Base-by-base conservation (phyloP, 2,113 vertebrate species). In the Dissostichus mawsoni region DNA sequence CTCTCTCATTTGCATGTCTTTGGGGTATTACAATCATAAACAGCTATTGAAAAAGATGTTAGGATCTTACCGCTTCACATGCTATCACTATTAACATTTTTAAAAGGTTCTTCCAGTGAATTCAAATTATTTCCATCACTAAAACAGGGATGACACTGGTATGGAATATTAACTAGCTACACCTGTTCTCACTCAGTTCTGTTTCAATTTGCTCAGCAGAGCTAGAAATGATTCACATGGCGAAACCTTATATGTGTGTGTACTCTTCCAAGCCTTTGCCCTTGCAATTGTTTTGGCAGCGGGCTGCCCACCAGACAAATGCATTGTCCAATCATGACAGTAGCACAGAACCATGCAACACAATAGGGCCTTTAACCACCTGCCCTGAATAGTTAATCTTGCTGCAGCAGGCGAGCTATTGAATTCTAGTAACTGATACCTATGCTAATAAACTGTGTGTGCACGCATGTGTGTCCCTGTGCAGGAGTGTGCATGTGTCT, bases 331-430 rank as follows among this genome's bases (percentile, higher is more conserved):
- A 90, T 93, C 89, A 81, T 92, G 92, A 89, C 87, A 83, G 93
- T 64, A 80, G 90, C 86, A 90, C 85, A 90, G 82, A 78, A 76
- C 81, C 74, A 44, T 93, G 92, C 87, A 93, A 94, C 90, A 94
- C 92, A 95, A 95, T 94, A 92, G 92, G 86, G 76, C 80, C 91
- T 94, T 93, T 91, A 94, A 92, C 94, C 93, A 95, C 93, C 94
- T 95, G 93, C 90, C 87, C 83, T 93, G 91, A 94, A 95, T 94
- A 94, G 92, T 94, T 94, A 92, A 95, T 94, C 88, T 94, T 84
- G 89, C 91, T 85, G 92, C 90, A 93, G 89, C 93, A 92, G 88
- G 92, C 82, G 12, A 87, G 94, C 93, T 95, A 96, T 95, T 95
- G 92, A 95, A 93, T 94, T 93, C 90, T 90, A 88, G 94, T 90